Conservation (phyloP, 2,888 invertebrate species). For the Deilephila porcellus region DNA sequence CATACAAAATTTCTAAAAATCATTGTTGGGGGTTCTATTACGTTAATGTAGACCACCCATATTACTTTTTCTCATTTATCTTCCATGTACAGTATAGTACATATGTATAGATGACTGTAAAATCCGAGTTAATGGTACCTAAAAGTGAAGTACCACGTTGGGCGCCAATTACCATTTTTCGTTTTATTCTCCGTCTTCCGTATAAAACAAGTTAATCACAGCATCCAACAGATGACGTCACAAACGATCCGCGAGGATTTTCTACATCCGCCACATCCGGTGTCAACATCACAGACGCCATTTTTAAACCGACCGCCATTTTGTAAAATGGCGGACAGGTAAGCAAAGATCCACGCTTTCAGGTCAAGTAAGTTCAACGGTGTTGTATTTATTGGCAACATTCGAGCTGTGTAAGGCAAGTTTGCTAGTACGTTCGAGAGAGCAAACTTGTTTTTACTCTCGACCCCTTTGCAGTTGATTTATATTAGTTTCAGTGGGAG, state of each 20-base stretch:
- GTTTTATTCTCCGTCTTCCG: not conserved
- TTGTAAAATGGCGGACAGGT: constrained; percentile 16
- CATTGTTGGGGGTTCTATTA: too few relatives aligned
- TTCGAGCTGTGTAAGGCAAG: not conserved
- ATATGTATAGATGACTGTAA: too few relatives aligned
- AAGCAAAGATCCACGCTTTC: not conserved
- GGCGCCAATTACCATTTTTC: not conserved
- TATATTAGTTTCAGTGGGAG: constrained; percentile 12
- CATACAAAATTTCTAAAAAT: too few relatives aligned
- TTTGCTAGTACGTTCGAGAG: constrained; percentile 2
- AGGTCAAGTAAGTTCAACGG: not conserved
- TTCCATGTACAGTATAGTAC: too few relatives aligned
- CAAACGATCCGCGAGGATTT: constrained; percentile 9
- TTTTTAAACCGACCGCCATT: constrained; percentile 1
- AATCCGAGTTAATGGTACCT: too few relatives aligned
- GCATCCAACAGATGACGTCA: not conserved
- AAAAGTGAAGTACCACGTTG: not conserved
- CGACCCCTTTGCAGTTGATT: constrained; percentile 4
- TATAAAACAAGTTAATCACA: constrained; percentile 4
- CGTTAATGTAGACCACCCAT: too few relatives aligned
- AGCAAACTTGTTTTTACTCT: not conserved
- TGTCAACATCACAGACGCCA: constrained; percentile 2
- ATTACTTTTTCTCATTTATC: too few relatives aligned
- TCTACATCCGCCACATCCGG: constrained; percentile 21
- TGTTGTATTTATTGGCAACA: constrained; percentile 17